These are phyloP conservation scores for Melitaea cinxia DNA, from an alignment of 1,140 invertebrate genomes.

Conservation along the genomic window DNA sequence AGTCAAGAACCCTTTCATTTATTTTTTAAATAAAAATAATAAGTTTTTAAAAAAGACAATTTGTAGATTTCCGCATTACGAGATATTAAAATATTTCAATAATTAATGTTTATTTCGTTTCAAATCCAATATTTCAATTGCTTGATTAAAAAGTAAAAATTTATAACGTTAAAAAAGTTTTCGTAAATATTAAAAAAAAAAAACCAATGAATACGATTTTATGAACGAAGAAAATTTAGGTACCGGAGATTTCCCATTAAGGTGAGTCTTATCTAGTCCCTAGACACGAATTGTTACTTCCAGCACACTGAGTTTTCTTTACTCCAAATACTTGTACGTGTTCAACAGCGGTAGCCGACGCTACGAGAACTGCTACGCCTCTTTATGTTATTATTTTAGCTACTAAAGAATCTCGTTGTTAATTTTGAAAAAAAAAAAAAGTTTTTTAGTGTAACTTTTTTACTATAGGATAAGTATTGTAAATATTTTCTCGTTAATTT, in stretches of 20 bases:
- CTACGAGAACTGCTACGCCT: not conserved
- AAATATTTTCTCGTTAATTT: no score
- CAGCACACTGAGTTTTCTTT: slow-evolving; percentile 9
- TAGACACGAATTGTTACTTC: slow-evolving; percentile 12
- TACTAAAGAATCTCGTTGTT: slow-evolving; percentile 1
- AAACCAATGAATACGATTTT: slow-evolving; percentile 4
- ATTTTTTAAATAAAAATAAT: no score
- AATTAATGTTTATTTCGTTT: no score
- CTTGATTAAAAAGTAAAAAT: no score
- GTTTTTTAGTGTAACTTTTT: not conserved
- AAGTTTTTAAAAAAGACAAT: no score
- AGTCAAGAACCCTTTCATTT: no score
- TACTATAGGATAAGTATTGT: not conserved
- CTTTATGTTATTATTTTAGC: slow-evolving; percentile 13
- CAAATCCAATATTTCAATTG: no score
- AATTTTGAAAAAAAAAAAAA: not conserved
- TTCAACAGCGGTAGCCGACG: slow-evolving; percentile 6
- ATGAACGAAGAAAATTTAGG: slow-evolving; percentile 1
- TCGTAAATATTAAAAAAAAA: not conserved
- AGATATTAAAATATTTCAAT: no score
- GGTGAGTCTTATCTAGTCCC: slow-evolving; percentile 9
- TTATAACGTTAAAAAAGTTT: no score
- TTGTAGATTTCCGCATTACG: no score
- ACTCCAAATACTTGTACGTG: slow-evolving; percentile 11
- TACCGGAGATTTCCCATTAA: not conserved